phyloP scores from a whole-genome alignment of 2,113 vertebrate genomes.

The Lamprologus tigripictilis region DNA sequence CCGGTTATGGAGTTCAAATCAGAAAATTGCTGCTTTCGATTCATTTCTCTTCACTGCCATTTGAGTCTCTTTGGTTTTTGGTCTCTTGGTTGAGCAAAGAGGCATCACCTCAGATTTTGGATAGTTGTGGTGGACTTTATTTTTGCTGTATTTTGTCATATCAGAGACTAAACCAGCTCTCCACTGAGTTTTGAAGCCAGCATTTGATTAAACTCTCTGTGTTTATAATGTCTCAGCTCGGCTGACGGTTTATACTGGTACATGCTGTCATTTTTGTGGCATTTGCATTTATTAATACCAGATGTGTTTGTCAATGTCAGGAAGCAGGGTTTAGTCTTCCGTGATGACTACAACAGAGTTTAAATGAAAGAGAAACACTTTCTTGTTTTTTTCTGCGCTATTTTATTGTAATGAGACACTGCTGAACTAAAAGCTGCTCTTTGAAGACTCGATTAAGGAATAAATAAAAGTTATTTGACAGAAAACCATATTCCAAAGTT shows the following conservation, averaged over 20 bases:
- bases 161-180: not conserved
- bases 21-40: not conserved
- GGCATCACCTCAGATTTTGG: not conserved
- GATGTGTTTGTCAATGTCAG: not conserved
- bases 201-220: not conserved
- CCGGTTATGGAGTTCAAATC: not conserved
- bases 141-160: not conserved
- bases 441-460: not conserved
- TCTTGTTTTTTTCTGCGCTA: not conserved
- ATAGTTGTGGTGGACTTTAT: not conserved
- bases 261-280: not conserved
- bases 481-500: not conserved
- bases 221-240: not conserved
- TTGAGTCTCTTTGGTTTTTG: not conserved
- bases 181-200: not conserved
- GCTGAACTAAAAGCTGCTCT: not conserved
- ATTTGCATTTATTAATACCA: not conserved
- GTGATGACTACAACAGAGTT: not conserved
- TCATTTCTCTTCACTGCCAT: not conserved
- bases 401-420: not conserved
- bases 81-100: not conserved
- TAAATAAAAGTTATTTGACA: not conserved
- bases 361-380: not conserved
- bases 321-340: not conserved
- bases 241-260: not conserved